Evolutionary conservation across 2,888 invertebrate genomes (phyloP).

Genomic region (Bembecia ichneumoniformis): DNA sequence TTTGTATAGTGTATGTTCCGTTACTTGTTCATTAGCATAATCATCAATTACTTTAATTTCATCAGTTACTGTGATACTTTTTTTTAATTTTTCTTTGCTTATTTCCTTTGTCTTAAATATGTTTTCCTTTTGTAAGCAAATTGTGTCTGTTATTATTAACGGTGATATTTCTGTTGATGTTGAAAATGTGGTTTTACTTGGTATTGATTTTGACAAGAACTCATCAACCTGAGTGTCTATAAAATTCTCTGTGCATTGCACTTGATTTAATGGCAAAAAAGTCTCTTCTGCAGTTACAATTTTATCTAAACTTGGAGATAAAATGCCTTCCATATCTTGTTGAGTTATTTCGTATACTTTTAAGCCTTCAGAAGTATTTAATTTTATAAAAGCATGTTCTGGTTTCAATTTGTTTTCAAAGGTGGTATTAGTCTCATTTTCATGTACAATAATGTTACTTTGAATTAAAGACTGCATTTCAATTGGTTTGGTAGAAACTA

Average conservation of each 20-base stretch:
- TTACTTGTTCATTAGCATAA: conserved; percentile 42
- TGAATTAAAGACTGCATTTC: conserved; percentile 34
- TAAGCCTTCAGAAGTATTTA: conserved; percentile 38
- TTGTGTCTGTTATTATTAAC: conserved; percentile 46
- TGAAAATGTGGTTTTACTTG: conserved; percentile 30
- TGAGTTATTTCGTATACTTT: conserved; percentile 47
- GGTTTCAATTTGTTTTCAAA: conserved; percentile 19
- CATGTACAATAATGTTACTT: conserved; percentile 35
- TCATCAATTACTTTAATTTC: conserved; percentile 43
- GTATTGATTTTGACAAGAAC: conserved; percentile 26
- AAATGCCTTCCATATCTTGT: conserved; percentile 32
- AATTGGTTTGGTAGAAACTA: conserved; percentile 22
- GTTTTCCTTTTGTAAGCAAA: conserved; percentile 48
- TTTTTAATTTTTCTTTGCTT: conserved; percentile 32
- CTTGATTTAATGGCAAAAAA: conserved; percentile 39
- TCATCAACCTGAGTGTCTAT: conserved; percentile 34
- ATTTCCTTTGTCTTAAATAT: conserved; percentile 34
- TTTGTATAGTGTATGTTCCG: conserved; percentile 25
- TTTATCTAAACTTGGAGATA: conserved; percentile 27
- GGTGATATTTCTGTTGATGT: conserved; percentile 42
- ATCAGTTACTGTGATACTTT: conserved; percentile 36
- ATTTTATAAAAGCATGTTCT: conserved; percentile 31
- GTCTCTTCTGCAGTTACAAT: conserved; percentile 35
- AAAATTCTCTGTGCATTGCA: conserved; percentile 52
- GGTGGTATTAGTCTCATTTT: conserved; percentile 31